These are phyloP conservation scores for Drosophila kikkawai DNA, from an alignment of 1,140 invertebrate species.

Conservation along the genomic window DNA sequence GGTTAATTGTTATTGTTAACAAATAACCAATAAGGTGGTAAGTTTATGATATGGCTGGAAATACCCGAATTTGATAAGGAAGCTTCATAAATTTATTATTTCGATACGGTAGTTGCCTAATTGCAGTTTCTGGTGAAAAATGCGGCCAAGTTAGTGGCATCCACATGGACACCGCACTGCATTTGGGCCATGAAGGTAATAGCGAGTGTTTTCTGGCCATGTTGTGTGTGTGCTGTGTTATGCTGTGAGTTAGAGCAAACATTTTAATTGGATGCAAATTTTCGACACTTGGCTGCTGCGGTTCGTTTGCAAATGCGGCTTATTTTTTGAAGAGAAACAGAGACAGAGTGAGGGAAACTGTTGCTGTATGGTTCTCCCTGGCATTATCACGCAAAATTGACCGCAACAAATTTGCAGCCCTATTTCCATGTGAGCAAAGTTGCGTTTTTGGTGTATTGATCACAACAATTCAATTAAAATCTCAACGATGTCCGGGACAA, in stretches of 20 bases:
- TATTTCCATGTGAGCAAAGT: slow-evolving; percentile 28
- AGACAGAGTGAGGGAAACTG: background rate
- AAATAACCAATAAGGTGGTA: background rate
- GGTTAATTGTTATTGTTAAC: background rate
- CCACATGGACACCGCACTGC: slow-evolving; percentile 11
- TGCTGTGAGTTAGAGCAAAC: slow-evolving; percentile 35
- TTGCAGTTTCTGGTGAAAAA: slow-evolving; percentile 19
- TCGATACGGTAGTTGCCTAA: slow-evolving; percentile 10
- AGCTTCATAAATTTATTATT: slow-evolving; percentile 34
- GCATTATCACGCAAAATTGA: slow-evolving; percentile 51
- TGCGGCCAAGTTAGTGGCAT: slow-evolving; percentile 24
- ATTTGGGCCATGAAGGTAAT: slow-evolving; percentile 29
- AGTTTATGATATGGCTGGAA: background rate
- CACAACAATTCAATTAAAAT: slow-evolving; percentile 71
- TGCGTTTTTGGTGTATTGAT: slow-evolving; percentile 43
- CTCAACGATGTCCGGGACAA: slow-evolving; percentile 36
- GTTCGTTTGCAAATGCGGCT: slow-evolving; percentile 46
- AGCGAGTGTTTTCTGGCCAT: background rate
- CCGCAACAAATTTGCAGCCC: slow-evolving; percentile 51
- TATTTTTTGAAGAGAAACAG: slow-evolving; percentile 2
- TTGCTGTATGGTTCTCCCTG: slow-evolving; percentile 7
- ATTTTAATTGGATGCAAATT: slow-evolving; percentile 76
- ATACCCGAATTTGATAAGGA: slow-evolving; percentile 19
- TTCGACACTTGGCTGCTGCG: slow-evolving; percentile 51
- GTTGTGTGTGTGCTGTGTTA: background rate